A percentile compares a stretch with the other conserved stretches of the same genome.
Conservation (phyloP, 2,113 vertebrate genomes). For the Chamaea fasciata region DNA sequence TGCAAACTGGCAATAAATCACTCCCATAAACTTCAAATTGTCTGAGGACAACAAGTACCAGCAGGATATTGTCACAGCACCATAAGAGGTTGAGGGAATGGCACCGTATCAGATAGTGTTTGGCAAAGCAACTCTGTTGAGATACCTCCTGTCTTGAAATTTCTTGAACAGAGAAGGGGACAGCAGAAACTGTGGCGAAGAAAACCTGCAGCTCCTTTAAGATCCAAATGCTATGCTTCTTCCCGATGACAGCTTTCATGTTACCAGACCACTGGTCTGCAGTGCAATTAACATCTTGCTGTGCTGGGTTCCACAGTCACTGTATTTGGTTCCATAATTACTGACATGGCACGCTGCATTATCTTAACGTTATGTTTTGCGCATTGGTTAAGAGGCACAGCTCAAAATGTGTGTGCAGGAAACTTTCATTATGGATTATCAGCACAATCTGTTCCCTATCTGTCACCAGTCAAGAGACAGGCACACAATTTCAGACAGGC, state of each 20-base stretch:
- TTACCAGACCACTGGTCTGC: not conserved
- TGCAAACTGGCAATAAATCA: not conserved
- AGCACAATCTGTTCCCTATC: not conserved
- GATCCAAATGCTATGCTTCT: not conserved
- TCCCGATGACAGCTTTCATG: not conserved
- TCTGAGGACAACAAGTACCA: not conserved
- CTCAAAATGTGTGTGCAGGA: not conserved
- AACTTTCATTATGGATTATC: not conserved
- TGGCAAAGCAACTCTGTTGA: not conserved
- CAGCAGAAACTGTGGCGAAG: not conserved
- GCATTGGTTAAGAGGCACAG: not conserved
- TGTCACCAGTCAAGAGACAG: not conserved
- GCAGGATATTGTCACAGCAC: not conserved
- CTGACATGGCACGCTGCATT: not conserved
- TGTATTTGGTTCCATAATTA: not conserved
- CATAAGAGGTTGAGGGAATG: not conserved
- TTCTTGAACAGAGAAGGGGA: not conserved
- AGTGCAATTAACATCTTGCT: not conserved
- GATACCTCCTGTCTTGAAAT: rapidly evolving
- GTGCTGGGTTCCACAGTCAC: not conserved
- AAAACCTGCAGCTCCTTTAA: not conserved
- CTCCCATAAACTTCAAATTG: not conserved
- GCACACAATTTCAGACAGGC: not conserved
- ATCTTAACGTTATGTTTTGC: not conserved
- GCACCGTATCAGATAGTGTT: rapidly evolving